phyloP scores from a whole-genome alignment of 2,113 vertebrate genomes.

The Spea multiplicata region DNA sequence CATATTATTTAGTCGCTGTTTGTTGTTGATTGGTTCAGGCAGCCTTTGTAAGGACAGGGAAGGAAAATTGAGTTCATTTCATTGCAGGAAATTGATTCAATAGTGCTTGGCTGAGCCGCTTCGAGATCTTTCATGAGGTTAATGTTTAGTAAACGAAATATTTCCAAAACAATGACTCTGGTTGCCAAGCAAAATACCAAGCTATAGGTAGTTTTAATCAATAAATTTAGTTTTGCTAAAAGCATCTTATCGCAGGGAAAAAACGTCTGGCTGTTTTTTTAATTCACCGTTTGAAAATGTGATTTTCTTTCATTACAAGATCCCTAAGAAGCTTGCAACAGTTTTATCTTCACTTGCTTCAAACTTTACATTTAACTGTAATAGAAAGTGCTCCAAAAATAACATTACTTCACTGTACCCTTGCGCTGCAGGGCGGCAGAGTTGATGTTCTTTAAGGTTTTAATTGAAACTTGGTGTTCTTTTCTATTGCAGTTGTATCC shows the following conservation, averaged over 20 bases:
- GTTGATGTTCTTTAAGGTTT: constrained; percentile 53
- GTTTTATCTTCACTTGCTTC: constrained; percentile 50
- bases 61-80: no score
- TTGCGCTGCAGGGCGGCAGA: constrained; percentile 51
- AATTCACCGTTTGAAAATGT: constrained; percentile 53
- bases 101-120: no score
- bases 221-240: no score
- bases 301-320: constrained; percentile 47
- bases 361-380: constrained; percentile 56
- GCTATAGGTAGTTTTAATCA: no score
- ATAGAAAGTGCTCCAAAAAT: constrained; percentile 56
- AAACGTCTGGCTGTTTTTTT: constrained; percentile 50
- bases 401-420: constrained; percentile 59
- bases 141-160: no score
- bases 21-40: no score
- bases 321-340: constrained; percentile 48
- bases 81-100: no score
- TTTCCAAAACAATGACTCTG: no score
- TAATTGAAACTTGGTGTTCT: constrained; percentile 56
- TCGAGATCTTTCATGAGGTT: no score
- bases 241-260: constrained; percentile 27
- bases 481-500: constrained; percentile 52
- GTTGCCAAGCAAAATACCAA: no score
- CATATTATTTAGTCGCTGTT: no score
- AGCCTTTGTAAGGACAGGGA: no score